Percentiles rank a stretch among this genome's conserved stretches.
Conservation (phyloP, 2,888 invertebrate species). For the Helobdella robusta region DNA sequence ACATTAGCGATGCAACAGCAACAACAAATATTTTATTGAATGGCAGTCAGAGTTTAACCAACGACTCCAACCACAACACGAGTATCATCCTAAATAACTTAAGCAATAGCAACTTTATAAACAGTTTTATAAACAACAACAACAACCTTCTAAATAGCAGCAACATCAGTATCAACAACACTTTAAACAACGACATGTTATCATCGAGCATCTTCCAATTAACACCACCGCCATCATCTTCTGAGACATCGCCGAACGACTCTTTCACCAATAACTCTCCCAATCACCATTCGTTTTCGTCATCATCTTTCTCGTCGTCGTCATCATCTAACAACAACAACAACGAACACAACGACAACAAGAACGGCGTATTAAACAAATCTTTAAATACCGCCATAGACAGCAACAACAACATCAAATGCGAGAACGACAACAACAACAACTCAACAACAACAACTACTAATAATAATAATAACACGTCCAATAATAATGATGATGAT, state of each 20-base stretch:
- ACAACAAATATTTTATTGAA: no score
- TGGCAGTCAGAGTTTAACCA: no score
- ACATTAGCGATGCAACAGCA: no score
- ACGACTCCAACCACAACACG: neutral
- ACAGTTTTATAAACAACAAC: neutral
- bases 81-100: neutral
- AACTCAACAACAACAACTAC: no score
- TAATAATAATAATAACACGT: no score
- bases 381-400: neutral
- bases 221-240: neutral
- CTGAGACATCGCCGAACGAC: slow-evolving; percentile 7
- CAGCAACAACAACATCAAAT: neutral
- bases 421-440: neutral
- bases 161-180: slow-evolving; percentile 7
- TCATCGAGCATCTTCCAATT: no score
- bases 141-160: neutral
- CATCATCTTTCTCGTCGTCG: neutral
- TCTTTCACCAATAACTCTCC: neutral
- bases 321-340: neutral
- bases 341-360: neutral
- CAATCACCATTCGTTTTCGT: neutral
- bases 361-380: no score
- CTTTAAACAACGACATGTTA: neutral
- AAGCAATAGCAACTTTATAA: no score
- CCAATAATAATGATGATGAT: no score